A percentile compares a stretch with the other conserved stretches of the same genome.
Evolutionary conservation across 2,113 vertebrate species (phyloP).

Genomic region (Pipa parva): DNA sequence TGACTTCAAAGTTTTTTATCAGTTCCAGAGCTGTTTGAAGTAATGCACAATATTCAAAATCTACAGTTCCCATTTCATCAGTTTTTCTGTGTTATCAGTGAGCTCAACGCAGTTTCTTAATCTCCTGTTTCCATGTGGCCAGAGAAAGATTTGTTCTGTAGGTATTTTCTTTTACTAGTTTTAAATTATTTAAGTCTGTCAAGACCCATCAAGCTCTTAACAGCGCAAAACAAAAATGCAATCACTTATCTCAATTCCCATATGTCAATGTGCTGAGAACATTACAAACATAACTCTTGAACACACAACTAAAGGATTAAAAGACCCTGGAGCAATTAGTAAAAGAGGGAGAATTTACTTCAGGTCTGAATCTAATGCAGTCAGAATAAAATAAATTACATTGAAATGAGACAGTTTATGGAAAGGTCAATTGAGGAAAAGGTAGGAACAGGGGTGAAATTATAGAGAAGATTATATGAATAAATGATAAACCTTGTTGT

Average conservation of each 20-base stretch:
- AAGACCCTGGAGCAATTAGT: not conserved
- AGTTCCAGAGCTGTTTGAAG: not conserved
- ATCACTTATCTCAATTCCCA: conserved; percentile 4
- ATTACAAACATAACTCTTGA: not conserved
- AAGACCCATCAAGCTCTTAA: not conserved
- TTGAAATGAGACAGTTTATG: not conserved
- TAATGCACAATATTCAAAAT: not conserved
- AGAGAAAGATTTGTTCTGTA: not conserved
- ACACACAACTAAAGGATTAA: not conserved
- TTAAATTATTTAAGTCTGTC: conserved; percentile 3
- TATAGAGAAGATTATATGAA: too few relatives aligned
- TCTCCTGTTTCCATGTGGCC: not conserved
- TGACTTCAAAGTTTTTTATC: not conserved
- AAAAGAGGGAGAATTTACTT: not conserved
- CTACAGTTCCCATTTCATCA: not conserved
- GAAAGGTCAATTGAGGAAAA: not conserved
- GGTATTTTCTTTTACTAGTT: not conserved
- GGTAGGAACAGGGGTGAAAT: too few relatives aligned
- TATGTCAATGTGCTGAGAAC: not conserved
- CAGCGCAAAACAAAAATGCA: not conserved
- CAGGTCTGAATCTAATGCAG: not conserved
- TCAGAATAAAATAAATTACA: not conserved
- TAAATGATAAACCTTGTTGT: too few relatives aligned
- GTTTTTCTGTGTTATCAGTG: not conserved
- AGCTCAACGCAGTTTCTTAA: not conserved